phyloP scores from a whole-genome alignment of 2,888 invertebrate genomes.

The Notocelia uddmanniana region DNA sequence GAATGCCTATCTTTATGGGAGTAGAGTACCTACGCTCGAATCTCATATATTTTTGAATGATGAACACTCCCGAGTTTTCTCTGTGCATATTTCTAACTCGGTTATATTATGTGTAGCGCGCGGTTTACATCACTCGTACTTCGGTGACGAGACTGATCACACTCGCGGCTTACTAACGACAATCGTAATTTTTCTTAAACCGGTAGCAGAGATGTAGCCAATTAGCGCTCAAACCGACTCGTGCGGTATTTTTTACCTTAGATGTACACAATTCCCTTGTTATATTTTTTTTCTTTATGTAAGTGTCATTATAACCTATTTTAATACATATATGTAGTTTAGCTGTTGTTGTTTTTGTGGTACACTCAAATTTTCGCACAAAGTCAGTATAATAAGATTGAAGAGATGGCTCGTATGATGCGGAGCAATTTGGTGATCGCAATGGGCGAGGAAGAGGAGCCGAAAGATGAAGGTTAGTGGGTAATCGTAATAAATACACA shows the following conservation, averaged over 20 bases:
- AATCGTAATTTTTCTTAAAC: slow-evolving; percentile 58
- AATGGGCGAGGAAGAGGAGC: slow-evolving; percentile 58
- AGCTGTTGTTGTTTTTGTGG: slow-evolving; percentile 57
- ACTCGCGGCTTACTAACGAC: slow-evolving; percentile 64
- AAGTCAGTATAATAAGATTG: slow-evolving; percentile 74
- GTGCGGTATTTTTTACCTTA: slow-evolving; percentile 69
- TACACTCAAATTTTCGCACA: slow-evolving; percentile 69
- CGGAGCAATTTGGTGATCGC: slow-evolving; percentile 76
- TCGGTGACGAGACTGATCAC: slow-evolving; percentile 70
- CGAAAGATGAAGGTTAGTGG: slow-evolving; percentile 69
- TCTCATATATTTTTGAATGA: background rate
- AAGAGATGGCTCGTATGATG: slow-evolving; percentile 76
- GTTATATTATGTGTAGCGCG: slow-evolving; percentile 81
- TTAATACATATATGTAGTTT: slow-evolving; percentile 62
- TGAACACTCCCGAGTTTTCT: slow-evolving; percentile 60
- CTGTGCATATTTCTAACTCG: slow-evolving; percentile 64
- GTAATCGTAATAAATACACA: background rate
- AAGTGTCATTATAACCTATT: slow-evolving; percentile 51
- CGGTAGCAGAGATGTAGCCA: slow-evolving; percentile 80
- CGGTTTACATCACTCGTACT: slow-evolving; percentile 75
- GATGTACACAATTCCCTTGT: slow-evolving; percentile 52
- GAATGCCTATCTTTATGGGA: background rate
- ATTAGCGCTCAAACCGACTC: slow-evolving; percentile 72
- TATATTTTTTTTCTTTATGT: slow-evolving; percentile 49
- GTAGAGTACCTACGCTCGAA: background rate